Base-by-base conservation (phyloP, 53 echinoderm and acorn worm species). In the Holothuria leucospilota region DNA sequence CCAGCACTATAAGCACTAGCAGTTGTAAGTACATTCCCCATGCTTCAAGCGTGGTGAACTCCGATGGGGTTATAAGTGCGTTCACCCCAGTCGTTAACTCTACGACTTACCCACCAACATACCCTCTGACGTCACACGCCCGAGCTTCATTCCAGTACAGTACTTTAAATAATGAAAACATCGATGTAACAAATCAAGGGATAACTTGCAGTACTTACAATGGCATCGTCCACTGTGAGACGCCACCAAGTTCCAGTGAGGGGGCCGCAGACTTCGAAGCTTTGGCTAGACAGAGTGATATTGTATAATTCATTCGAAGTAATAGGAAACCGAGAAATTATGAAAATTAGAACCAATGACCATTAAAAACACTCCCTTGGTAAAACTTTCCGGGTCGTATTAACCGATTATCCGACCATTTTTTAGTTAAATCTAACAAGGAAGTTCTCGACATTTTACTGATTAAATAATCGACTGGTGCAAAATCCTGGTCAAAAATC, bases 211-310 rank as follows among this genome's bases (percentile, higher is more conserved):
- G 13, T 62, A 83, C 68, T 11, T 64, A 67, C 51, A 83, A 41
- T 42, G 84, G 84, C 46, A 83, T 83, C 52, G 84, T 66, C 46
- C 66, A 83, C 12, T 83, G 68, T 46, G 84, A 83, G 52, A 83
- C 84, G 23, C 84, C 84, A 67, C 84, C 84, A 64, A 83, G 84
- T 83, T 83, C 84, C n/a, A 83, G 65, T 20, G 84, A 83, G 68
- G 68, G 84, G 23, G 66, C 84, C 2, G 74, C 30, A 29, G 77
- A 77, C 5, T 77, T 18, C 29, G 80, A 80, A 15, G 18, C 62
- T 27, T 38, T 80, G 8, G 59, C 80, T 24, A 61, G 80, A n/a
- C 38, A 30, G 20, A 24, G 62, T 38, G 80, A 80, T 59, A 80
- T 56, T 56, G 56, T 56, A 56, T 56, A 56, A 56, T 10, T 56